Evolutionary conservation across 2,797 vertebrate genomes (phyloP).

Genomic region (Sciaenops ocellatus): DNA sequence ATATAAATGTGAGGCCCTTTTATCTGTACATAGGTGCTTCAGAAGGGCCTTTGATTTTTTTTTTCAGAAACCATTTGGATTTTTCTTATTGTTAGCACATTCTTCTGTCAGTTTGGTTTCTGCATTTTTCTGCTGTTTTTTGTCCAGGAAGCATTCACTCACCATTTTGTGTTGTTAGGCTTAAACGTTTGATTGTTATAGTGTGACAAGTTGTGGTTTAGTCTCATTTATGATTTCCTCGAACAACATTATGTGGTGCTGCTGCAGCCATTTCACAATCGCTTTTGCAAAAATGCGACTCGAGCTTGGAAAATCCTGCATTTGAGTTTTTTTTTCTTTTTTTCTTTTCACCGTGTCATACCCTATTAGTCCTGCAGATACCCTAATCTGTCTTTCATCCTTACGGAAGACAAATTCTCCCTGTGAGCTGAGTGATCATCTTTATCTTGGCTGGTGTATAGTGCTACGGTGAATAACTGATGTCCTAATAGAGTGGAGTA

Average conservation of each 20-base stretch:
- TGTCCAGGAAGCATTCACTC: conserved; percentile 30
- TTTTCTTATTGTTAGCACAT: conserved; percentile 8
- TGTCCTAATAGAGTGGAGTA: conserved; percentile 67
- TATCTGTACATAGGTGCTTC: neutral
- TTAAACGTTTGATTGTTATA: conserved; percentile 25
- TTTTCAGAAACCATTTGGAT: neutral
- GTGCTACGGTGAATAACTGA: conserved; percentile 54
- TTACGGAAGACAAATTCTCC: conserved; percentile 26
- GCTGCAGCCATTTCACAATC: conserved; percentile 22
- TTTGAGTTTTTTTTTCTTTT: conserved; percentile 4
- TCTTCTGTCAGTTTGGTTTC: conserved; percentile 28
- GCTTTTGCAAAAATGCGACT: conserved; percentile 19
- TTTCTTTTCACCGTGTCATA: conserved; percentile 21
- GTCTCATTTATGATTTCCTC: conserved; percentile 45
- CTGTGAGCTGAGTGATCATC: conserved; percentile 21
- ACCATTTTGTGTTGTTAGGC: conserved; percentile 12
- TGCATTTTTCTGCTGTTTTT: neutral
- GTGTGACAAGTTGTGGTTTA: conserved; percentile 56
- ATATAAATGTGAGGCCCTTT: no score
- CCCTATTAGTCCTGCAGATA: conserved; percentile 15
- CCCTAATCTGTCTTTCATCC: conserved; percentile 26
- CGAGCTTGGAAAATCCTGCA: neutral
- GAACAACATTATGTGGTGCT: conserved; percentile 20
- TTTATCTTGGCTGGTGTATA: conserved; percentile 55
- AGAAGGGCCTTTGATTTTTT: neutral